Percentiles rank a stretch among this genome's conserved stretches.
These are phyloP conservation scores for Ephydatia muelleri DNA, from an alignment of 37 sponge, comb jelly and placozoan genomes.

Conservation along the genomic window DNA sequence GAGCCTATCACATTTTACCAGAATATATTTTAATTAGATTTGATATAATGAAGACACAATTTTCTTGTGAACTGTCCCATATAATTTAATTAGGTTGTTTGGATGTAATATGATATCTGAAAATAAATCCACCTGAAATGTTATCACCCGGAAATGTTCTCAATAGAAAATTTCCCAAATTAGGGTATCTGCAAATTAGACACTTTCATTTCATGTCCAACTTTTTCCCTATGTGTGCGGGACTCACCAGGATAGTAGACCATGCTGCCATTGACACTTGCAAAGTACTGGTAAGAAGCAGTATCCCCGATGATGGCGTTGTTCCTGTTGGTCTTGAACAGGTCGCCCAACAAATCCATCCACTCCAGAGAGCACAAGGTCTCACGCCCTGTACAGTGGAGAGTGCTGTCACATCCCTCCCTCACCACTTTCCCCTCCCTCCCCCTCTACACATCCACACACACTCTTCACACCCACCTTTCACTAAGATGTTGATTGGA, in stretches of 20 bases:
- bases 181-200: no score
- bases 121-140: no score
- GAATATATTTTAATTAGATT: no score
- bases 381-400: slow-evolving; percentile 15
- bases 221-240: not conserved
- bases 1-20: no score
- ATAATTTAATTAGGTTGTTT: no score
- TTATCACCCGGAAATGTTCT: no score
- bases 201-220: not conserved
- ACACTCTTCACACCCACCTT: slow-evolving; percentile 18
- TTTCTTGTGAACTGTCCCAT: no score
- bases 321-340: slow-evolving; percentile 6
- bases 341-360: slow-evolving; percentile 23
- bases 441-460: not conserved
- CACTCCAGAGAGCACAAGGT: slow-evolving; percentile 52
- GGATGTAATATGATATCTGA: no score
- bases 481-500: slow-evolving; percentile 21
- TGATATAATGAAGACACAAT: no score
- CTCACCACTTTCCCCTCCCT: not conserved
- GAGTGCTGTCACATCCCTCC: not conserved
- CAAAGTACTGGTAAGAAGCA: slow-evolving; percentile 25
- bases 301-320: not conserved
- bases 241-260: slow-evolving; percentile 31
- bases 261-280: not conserved
- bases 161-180: no score